Conservation (phyloP, 2,113 vertebrate genomes). For the Lamprologus speciosus region DNA sequence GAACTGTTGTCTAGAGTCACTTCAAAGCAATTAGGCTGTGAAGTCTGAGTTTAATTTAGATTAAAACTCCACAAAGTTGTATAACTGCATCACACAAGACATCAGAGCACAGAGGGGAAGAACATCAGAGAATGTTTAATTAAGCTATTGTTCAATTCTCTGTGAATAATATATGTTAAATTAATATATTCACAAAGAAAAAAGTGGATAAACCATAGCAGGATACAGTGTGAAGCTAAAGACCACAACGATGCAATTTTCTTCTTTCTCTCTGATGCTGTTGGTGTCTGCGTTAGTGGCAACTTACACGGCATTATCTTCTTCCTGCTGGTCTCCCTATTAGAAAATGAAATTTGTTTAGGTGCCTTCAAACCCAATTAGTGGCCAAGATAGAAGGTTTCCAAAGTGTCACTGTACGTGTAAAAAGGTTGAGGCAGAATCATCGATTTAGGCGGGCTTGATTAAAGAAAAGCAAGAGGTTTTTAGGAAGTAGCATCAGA, state of each 20-base stretch:
- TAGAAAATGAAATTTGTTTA: conserved; percentile 58
- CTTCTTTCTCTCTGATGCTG: not conserved
- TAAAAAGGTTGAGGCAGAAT: conserved; percentile 35
- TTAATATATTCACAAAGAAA: not conserved
- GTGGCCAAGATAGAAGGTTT: conserved; percentile 26
- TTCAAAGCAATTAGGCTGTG: not conserved
- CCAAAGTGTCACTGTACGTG: conserved; percentile 36
- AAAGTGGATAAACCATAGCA: not conserved
- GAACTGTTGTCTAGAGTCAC: not conserved
- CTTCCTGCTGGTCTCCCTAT: conserved; percentile 32
- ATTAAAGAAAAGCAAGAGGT: conserved; percentile 36
- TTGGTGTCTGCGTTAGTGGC: not conserved
- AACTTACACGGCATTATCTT: conserved; percentile 33
- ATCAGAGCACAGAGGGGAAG: not conserved
- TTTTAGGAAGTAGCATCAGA: not conserved
- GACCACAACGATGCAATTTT: not conserved
- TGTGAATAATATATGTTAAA: not conserved
- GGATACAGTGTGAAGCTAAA: not conserved
- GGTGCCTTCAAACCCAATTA: conserved; percentile 54
- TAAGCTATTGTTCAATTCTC: not conserved
- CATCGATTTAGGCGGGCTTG: conserved; percentile 27
- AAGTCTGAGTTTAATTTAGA: not conserved
- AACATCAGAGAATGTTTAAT: not conserved
- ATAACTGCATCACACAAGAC: not conserved
- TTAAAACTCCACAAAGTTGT: not conserved